Evolutionary conservation across 2,888 invertebrate species (phyloP).

Genomic region (Eupeodes latifasciatus): DNA sequence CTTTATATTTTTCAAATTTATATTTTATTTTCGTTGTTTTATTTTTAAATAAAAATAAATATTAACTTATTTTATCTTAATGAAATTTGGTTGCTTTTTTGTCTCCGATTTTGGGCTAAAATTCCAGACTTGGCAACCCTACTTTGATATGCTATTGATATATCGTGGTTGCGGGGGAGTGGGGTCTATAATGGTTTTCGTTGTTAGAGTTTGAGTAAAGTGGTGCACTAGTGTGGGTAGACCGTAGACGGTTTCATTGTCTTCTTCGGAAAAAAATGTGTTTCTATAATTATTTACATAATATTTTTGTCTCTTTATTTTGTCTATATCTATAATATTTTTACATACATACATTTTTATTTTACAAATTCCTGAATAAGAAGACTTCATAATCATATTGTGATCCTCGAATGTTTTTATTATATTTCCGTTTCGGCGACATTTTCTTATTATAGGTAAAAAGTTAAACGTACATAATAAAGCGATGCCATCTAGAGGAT

Average conservation of each 20-base stretch:
- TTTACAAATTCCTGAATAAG: constrained; percentile 56
- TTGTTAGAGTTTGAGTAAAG: constrained; percentile 12
- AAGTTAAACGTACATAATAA: not conserved
- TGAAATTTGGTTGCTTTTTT: no score
- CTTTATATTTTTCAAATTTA: no score
- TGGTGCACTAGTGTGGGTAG: constrained; percentile 50
- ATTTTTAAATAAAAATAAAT: no score
- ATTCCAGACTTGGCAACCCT: no score
- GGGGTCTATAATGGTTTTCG: not conserved
- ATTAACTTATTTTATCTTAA: no score
- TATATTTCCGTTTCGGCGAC: constrained; percentile 73
- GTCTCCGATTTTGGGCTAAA: no score
- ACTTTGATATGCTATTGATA: not conserved
- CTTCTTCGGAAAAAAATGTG: constrained; percentile 59
- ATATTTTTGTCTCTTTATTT: constrained; percentile 46
- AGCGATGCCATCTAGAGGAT: constrained; percentile 51
- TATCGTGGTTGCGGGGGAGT: constrained; percentile 3
- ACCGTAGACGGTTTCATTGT: constrained; percentile 51
- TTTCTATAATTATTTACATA: constrained; percentile 71
- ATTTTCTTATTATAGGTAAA: constrained; percentile 47
- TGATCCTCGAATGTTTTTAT: constrained; percentile 46
- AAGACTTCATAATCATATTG: constrained; percentile 46
- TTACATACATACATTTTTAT: not conserved
- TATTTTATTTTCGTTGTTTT: no score
- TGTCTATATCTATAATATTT: constrained; percentile 16